phyloP scores from a whole-genome alignment of 2,113 vertebrate genomes.

The Gopherus flavomarginatus region DNA sequence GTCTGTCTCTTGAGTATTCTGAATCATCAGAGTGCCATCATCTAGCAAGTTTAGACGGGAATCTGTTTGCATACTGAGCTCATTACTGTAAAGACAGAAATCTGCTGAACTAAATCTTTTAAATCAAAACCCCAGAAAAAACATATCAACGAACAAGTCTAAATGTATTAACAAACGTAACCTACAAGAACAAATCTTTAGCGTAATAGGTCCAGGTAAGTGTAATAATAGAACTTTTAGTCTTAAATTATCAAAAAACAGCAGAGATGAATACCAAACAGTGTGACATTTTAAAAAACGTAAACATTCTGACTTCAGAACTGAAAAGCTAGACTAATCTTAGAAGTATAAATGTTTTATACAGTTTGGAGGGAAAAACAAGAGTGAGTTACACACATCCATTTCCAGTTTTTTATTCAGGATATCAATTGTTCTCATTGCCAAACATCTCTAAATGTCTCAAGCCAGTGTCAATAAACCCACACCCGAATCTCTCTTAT shows the following conservation, averaged over 20 bases:
- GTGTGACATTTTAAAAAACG: not conserved
- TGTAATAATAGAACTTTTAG: not conserved
- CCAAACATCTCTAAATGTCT: conserved; percentile 24
- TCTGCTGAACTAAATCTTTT: conserved; percentile 14
- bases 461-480: conserved; percentile 63
- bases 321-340: not conserved
- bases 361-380: not conserved
- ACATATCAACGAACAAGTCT: not conserved
- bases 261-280: not conserved
- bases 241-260: not conserved
- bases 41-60: conserved; percentile 94
- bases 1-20: conserved; percentile 94
- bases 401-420: not conserved
- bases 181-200: not conserved
- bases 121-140: conserved; percentile 25
- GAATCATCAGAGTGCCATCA: conserved; percentile 97
- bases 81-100: conserved; percentile 80
- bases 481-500: conserved; percentile 43
- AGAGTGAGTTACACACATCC: not conserved
- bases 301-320: not conserved
- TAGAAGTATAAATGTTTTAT: not conserved
- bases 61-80: conserved; percentile 95
- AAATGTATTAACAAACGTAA: not conserved
- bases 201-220: not conserved
- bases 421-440: not conserved